phyloP scores from a whole-genome alignment of 2,888 invertebrate genomes.

The Neuroscelio doddi region DNA sequence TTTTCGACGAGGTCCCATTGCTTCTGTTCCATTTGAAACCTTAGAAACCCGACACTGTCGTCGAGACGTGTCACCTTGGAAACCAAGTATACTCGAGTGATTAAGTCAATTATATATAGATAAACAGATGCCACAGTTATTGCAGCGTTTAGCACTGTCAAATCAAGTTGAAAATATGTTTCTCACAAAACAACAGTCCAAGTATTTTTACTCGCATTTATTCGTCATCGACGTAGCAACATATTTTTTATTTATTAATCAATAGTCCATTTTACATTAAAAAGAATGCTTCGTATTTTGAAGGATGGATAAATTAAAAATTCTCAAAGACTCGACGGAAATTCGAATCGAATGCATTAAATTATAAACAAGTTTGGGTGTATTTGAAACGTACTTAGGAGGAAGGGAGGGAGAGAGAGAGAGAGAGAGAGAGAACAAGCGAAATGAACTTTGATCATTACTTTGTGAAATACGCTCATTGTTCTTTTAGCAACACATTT shows the following conservation, averaged over 20 bases:
- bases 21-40: constrained; percentile 18
- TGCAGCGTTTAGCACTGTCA: neutral
- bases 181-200: neutral
- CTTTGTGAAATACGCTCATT: constrained; percentile 21
- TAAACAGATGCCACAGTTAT: constrained; percentile 14
- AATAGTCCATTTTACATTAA: too few species aligned
- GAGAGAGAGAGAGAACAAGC: too few species aligned
- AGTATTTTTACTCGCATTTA: too few species aligned
- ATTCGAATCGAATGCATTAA: too few species aligned
- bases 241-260: too few species aligned
- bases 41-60: constrained; percentile 23
- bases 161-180: neutral
- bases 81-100: constrained; percentile 20
- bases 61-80: constrained; percentile 33
- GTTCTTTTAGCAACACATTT: constrained; percentile 11
- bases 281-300: too few species aligned
- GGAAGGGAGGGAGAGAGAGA: constrained; percentile 15
- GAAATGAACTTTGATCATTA: constrained; percentile 33
- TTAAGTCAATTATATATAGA: constrained; percentile 25
- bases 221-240: neutral
- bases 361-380: too few species aligned
- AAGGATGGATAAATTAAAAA: too few species aligned
- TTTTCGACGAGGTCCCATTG: constrained; percentile 17
- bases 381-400: neutral
- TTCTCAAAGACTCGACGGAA: too few species aligned